Conservation (phyloP, 2,113 vertebrate genomes). For the Regulus satrapa region DNA sequence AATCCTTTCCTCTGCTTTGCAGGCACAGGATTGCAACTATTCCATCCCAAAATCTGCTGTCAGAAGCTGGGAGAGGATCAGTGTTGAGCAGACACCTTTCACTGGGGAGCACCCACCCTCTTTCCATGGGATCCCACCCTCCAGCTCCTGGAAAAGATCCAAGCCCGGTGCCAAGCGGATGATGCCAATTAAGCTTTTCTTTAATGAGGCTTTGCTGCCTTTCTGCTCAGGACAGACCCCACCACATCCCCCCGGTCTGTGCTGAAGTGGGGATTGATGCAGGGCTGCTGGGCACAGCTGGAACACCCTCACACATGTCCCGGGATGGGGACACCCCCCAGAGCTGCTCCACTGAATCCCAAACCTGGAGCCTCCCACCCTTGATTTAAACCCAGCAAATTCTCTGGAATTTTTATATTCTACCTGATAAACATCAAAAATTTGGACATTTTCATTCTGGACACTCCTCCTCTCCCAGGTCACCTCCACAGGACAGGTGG, state of each 20-base stretch:
- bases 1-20: neutral
- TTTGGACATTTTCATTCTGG: neutral
- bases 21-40: accelerated
- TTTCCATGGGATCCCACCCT: neutral
- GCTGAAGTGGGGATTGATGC: neutral
- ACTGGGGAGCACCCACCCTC: neutral
- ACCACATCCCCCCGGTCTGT: accelerated
- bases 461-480: neutral
- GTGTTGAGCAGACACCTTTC: neutral
- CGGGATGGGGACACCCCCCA: accelerated
- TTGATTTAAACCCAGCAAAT: neutral
- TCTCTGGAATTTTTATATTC: neutral
- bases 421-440: neutral
- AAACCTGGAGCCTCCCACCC: neutral
- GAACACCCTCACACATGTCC: accelerated
- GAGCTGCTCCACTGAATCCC: neutral
- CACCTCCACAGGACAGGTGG: neutral
- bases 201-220: neutral
- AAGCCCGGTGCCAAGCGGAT: neutral
- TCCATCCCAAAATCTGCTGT: neutral
- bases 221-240: neutral
- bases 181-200: neutral
- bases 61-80: neutral
- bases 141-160: neutral
- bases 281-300: neutral